A percentile compares a stretch with the other conserved stretches of the same genome.
Conservation (phyloP, 1,140 invertebrate species). For the Aplysia californica region DNA sequence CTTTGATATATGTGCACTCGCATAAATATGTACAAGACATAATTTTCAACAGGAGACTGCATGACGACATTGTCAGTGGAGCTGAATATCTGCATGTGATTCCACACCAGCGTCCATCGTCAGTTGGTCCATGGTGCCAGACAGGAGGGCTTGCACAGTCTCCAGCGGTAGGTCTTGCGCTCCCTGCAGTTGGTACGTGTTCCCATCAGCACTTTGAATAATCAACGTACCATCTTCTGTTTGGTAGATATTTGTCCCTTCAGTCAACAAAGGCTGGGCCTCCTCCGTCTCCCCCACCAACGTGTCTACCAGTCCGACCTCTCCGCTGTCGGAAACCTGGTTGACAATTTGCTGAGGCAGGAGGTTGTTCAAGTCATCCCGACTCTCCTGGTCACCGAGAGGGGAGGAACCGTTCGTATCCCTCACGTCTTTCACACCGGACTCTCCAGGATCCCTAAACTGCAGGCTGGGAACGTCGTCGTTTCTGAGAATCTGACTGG, state of each 20-base stretch:
- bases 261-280: slow-evolving; percentile 8
- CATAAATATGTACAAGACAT: too few relatives aligned
- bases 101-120: too few relatives aligned
- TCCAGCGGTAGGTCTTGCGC: slow-evolving; percentile 58
- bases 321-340: not conserved
- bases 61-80: too few relatives aligned
- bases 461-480: not conserved
- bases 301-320: not conserved
- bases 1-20: too few relatives aligned
- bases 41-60: too few relatives aligned
- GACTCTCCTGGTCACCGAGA: not conserved
- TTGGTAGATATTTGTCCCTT: slow-evolving; percentile 51
- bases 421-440: too few relatives aligned
- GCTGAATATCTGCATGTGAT: too few relatives aligned
- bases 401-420: not conserved
- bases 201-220: slow-evolving; percentile 56
- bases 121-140: slow-evolving; percentile 23
- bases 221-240: slow-evolving; percentile 58
- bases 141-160: slow-evolving; percentile 60
- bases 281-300: not conserved
- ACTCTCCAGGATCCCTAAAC: too few relatives aligned
- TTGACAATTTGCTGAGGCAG: not conserved
- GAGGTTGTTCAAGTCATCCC: not conserved
- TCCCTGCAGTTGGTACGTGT: slow-evolving; percentile 57
- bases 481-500: not conserved